A percentile compares a stretch with the other conserved stretches of the same genome.
Conservation (phyloP, 2,888 invertebrate species). For the Venustoraphidia nigricollis region DNA sequence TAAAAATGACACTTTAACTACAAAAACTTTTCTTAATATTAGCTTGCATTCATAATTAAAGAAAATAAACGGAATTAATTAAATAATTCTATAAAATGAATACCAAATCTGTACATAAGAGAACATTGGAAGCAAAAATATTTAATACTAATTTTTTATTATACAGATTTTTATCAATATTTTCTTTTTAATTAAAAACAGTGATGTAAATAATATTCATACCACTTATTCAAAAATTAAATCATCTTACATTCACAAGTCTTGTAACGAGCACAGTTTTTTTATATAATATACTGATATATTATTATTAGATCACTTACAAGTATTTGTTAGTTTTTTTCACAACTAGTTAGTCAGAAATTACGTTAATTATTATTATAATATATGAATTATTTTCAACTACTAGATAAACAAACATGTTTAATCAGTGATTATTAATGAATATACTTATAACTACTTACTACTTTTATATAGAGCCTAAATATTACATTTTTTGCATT, state of each 20-base stretch:
- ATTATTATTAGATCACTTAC: conserved; percentile 1
- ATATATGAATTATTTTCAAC: background rate
- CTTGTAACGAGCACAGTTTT: background rate
- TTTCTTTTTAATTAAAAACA: conserved; percentile 2
- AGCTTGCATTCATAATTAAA: background rate
- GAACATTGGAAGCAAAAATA: background rate
- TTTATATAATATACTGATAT: background rate
- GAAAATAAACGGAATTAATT: background rate
- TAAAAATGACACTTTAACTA: conserved; percentile 1
- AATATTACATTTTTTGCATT: conserved; percentile 8
- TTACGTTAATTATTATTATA: background rate
- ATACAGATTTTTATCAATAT: background rate
- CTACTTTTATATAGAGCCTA: conserved; percentile 2
- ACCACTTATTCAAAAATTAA: background rate
- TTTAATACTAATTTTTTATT: conserved; percentile 1
- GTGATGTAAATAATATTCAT: conserved; percentile 2
- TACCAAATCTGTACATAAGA: background rate
- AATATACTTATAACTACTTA: background rate
- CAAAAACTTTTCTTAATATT: conserved; percentile 3
- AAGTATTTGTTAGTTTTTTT: conserved; percentile 1
- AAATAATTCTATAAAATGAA: background rate
- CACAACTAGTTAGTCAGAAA: background rate
- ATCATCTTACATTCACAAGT: conserved; percentile 1
- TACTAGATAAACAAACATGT: background rate
- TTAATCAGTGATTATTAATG: background rate